A percentile compares a stretch with the other conserved stretches of the same genome.
Conservation (phyloP, 2,113 vertebrate genomes). For the Misgurnus anguillicaudatus region DNA sequence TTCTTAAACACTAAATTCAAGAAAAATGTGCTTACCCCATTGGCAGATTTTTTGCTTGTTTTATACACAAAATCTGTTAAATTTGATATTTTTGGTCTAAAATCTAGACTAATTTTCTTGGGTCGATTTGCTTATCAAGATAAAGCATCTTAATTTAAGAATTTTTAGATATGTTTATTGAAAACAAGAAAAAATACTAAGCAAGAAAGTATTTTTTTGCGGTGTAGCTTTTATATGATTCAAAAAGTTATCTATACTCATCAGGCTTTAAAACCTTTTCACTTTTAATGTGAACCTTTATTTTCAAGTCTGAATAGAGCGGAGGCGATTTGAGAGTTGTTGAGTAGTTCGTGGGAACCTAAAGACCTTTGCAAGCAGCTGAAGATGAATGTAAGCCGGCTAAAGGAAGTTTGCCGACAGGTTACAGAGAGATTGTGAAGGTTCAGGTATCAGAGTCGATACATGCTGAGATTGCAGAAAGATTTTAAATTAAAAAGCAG, state of each 20-base stretch:
- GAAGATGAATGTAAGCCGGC: not conserved
- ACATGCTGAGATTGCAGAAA: slow-evolving; percentile 9
- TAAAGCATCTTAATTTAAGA: too few species aligned
- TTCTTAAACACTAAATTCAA: too few species aligned
- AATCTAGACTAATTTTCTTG: too few species aligned
- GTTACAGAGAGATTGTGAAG: not conserved
- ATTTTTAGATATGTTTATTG: too few species aligned
- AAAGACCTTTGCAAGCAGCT: not conserved
- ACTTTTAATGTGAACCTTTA: not conserved
- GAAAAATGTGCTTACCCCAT: not conserved
- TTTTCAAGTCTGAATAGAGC: not conserved
- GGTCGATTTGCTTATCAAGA: too few species aligned
- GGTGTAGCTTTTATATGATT: not conserved
- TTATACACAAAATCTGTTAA: too few species aligned
- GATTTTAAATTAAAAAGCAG: slow-evolving; percentile 6
- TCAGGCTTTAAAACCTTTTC: not conserved
- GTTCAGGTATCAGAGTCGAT: not conserved
- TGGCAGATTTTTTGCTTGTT: too few species aligned
- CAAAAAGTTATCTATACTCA: not conserved
- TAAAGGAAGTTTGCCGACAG: not conserved
- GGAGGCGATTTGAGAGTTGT: not conserved
- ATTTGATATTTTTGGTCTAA: too few species aligned
- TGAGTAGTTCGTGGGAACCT: not conserved
- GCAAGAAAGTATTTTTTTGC: too few species aligned
- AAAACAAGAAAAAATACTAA: too few species aligned